These are phyloP conservation scores for Lonchura striata DNA, from an alignment of 2,113 vertebrate genomes.

Conservation along the genomic window DNA sequence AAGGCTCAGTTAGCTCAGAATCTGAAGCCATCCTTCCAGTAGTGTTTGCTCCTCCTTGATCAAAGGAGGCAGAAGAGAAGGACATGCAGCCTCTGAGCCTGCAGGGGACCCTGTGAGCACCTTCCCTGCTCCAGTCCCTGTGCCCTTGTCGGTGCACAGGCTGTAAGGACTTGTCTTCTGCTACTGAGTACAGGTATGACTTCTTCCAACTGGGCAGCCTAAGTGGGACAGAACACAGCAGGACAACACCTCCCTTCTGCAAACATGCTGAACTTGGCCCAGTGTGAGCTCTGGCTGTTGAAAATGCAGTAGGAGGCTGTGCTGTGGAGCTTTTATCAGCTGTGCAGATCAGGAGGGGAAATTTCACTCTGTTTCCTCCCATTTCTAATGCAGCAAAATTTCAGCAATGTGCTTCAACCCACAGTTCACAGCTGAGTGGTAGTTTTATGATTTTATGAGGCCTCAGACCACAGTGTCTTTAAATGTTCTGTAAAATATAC, in stretches of 20 bases:
- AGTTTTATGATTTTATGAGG: slow-evolving; percentile 54
- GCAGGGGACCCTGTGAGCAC: neutral
- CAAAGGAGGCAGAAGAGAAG: neutral
- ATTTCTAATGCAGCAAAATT: slow-evolving; percentile 51
- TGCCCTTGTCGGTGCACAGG: accelerated
- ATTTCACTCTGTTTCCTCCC: neutral
- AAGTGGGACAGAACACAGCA: slow-evolving; percentile 43
- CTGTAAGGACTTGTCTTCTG: neutral
- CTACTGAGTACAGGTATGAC: neutral
- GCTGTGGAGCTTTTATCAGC: neutral
- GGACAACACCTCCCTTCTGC: neutral
- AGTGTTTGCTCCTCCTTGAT: neutral
- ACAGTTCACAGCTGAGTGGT: slow-evolving; percentile 25
- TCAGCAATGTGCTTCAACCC: slow-evolving; percentile 53
- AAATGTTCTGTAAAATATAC: slow-evolving; percentile 58
- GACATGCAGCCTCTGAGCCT: neutral
- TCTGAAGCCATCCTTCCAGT: neutral
- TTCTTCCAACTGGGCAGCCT: neutral
- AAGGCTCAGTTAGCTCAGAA: neutral
- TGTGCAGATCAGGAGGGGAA: neutral
- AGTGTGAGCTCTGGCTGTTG: neutral
- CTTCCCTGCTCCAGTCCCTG: neutral
- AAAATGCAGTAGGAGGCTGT: neutral
- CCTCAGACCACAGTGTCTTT: slow-evolving; percentile 63
- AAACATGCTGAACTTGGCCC: neutral